Evolutionary conservation across 2,113 vertebrate genomes (phyloP).

Genomic region (Gambusia holbrooki): DNA sequence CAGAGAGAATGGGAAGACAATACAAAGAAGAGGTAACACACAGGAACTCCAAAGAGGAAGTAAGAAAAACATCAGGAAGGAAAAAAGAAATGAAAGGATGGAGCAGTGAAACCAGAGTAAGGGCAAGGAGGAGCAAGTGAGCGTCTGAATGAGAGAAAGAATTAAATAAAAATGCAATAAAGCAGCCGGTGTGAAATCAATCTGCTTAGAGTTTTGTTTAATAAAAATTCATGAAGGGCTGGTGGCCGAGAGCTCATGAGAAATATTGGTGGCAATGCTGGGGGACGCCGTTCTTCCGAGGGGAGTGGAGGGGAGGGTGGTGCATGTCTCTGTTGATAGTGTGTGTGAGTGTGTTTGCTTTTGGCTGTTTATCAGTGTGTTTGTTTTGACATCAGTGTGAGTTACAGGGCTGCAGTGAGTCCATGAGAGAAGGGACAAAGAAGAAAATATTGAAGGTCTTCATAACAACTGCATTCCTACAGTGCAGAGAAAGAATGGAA

Average conservation of each 20-base stretch:
- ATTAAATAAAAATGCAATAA: slow-evolving; percentile 99
- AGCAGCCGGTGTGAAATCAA: slow-evolving; percentile 95
- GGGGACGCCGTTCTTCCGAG: slow-evolving; percentile 45
- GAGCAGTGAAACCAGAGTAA: slow-evolving; percentile 55
- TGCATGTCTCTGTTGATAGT: slow-evolving; percentile 56
- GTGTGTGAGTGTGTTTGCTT: slow-evolving; percentile 54
- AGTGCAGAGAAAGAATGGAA: slow-evolving; percentile 45
- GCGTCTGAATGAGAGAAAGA: slow-evolving; percentile 80
- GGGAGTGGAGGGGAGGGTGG: slow-evolving; percentile 26
- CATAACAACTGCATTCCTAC: slow-evolving; percentile 66
- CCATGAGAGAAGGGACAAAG: slow-evolving; percentile 58
- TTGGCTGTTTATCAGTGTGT: slow-evolving; percentile 72
- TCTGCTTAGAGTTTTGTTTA: slow-evolving; percentile 99
- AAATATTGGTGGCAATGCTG: slow-evolving; percentile 83
- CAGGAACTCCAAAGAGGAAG: slow-evolving; percentile 58
- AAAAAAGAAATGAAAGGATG: slow-evolving; percentile 57
- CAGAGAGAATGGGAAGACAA: slow-evolving; percentile 35
- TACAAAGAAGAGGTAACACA: slow-evolving; percentile 40
- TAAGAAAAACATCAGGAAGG: slow-evolving; percentile 41
- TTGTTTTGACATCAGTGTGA: slow-evolving; percentile 75
- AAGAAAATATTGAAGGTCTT: slow-evolving; percentile 72
- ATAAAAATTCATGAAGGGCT: slow-evolving; percentile 99
- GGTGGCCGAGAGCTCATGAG: slow-evolving; percentile 89
- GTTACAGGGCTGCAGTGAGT: slow-evolving; percentile 68
- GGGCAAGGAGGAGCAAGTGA: slow-evolving; percentile 64